Conservation (phyloP, 2,888 invertebrate species). For the Spodoptera picta region DNA sequence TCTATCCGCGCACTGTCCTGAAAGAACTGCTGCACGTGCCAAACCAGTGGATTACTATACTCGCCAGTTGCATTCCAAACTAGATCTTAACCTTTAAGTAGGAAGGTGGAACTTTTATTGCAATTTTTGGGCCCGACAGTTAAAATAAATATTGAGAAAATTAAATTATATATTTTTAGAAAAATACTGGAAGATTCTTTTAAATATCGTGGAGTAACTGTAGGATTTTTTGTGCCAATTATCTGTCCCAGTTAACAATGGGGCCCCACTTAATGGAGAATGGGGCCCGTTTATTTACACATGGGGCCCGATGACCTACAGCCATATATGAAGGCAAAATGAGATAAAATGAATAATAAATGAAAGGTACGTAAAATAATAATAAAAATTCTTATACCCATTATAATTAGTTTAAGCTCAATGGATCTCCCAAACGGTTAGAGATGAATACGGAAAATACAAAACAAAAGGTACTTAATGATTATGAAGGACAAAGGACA, state of each 20-base stretch:
- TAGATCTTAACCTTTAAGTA: background rate
- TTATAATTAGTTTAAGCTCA: too few species aligned
- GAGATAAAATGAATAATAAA: background rate
- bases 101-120: constrained; percentile 1
- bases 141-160: too few species aligned
- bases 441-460: background rate
- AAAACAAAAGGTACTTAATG: background rate
- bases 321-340: background rate
- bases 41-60: constrained; percentile 69
- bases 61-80: constrained; percentile 58
- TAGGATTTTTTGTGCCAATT: too few species aligned
- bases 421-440: too few species aligned
- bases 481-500: background rate
- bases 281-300: background rate
- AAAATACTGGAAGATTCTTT: too few species aligned
- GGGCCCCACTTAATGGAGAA: background rate
- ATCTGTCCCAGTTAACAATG: background rate
- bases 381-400: too few species aligned
- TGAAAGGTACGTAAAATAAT: background rate
- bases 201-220: too few species aligned
- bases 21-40: constrained; percentile 93
- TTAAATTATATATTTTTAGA: too few species aligned
- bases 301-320: too few species aligned
- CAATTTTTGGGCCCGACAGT: background rate
- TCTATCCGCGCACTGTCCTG: constrained; percentile 98